Percentiles rank a stretch among this genome's conserved stretches.
phyloP scores from a whole-genome alignment of 2,888 invertebrate genomes.

The Dioctria rufipes region DNA sequence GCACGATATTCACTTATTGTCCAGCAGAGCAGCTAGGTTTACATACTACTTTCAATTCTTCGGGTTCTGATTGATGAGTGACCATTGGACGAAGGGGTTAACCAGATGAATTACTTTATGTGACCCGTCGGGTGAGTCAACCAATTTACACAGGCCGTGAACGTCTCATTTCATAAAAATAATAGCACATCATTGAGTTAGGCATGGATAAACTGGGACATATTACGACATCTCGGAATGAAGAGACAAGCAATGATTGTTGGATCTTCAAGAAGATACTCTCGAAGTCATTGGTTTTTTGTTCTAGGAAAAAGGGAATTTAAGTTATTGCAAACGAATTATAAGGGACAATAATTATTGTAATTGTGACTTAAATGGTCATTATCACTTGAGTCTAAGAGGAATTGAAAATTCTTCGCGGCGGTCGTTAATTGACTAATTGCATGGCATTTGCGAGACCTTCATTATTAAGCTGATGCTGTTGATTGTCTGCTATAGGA shows the following conservation, averaged over 20 bases:
- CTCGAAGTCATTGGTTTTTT: neutral
- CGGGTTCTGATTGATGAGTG: conserved; percentile 23
- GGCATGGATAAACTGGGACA: neutral
- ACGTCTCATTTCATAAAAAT: conserved; percentile 18
- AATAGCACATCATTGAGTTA: neutral
- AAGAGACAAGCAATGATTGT: neutral
- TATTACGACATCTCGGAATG: neutral
- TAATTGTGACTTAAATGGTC: neutral
- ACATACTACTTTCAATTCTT: neutral
- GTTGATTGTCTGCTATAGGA: no score
- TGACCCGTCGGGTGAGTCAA: conserved; percentile 40
- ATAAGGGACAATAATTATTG: neutral
- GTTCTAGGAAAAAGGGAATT: neutral
- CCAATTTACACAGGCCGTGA: conserved; percentile 36
- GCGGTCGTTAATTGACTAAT: no score
- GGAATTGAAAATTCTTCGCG: neutral
- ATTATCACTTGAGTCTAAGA: neutral
- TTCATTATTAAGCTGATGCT: no score
- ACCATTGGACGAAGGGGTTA: conserved; percentile 24
- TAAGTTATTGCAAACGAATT: neutral
- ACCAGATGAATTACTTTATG: conserved; percentile 46
- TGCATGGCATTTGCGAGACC: no score
- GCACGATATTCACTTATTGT: neutral
- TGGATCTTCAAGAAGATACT: neutral
- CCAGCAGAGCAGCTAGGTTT: neutral